Evolutionary conservation across 1,140 invertebrate species (phyloP), one percentile per base, ranked within the genome.

Genomic region (Thereuonema tuberculata): DNA sequence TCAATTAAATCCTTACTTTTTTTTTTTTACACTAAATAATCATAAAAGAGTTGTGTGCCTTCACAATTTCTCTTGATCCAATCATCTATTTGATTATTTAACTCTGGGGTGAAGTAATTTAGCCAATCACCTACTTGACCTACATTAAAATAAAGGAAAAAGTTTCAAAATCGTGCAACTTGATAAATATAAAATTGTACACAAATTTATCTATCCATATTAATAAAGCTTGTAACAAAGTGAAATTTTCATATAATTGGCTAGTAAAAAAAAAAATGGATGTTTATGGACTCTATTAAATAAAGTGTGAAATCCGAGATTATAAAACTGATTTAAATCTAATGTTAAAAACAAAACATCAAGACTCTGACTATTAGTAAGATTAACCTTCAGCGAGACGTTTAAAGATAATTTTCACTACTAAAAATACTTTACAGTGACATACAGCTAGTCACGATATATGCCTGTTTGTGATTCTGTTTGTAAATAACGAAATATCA

Each of bases 61-160:
- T 2, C 15, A 14, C 82, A 67, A 70, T 88, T 79, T 60, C 80
- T 71, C 47, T 82, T 78, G 0, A 79, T 84, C 85, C 86, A 90
- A 27, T 81, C 68, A 68, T 93, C 86, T 66, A 92, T 89, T 64
- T 76, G 77, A 25, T 75, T 61, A 24, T 75, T 72, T 62, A 84
- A 71, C 62, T 82, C 77, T 0, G 37, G 66, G 2, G 80, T 79
- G 82, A 92, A 88, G 62, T 86, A 79, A 71, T 88, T 87, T 62
- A 81, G 83, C 84, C 87, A 91, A 67, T 90, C 87, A 0, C 89
- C 89, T 26, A 89, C 81, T 71, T 84, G 79, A 0, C 88, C 88
- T 66, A 25, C 14, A 62, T 50, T 9, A 5, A 50, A 37, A 37
- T 37, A 37, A 9, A 37, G 17, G 17, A 37, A 37, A 37, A 5